These are phyloP conservation scores for Nycticorax nycticorax DNA, from an alignment of 2,113 vertebrate genomes.

Conservation along the genomic window DNA sequence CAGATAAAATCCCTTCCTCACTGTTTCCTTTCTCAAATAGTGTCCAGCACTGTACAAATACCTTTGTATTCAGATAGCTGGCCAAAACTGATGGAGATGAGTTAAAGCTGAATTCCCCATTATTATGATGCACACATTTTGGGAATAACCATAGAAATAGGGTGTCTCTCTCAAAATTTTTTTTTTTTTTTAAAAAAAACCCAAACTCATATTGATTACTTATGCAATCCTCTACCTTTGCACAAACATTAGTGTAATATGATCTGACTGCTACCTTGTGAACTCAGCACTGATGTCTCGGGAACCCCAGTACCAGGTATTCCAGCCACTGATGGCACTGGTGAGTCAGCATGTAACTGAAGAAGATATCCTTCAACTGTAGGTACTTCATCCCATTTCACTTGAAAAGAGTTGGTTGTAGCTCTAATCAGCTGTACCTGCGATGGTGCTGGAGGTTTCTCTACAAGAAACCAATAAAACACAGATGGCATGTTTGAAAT, in stretches of 20 bases:
- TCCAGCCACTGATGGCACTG: slow-evolving; percentile 38
- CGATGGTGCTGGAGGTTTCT: slow-evolving; percentile 85
- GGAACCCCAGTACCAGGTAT: slow-evolving; percentile 32
- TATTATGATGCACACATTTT: not conserved
- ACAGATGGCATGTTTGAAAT: not conserved
- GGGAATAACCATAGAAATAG: not conserved
- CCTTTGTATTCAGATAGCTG: not conserved
- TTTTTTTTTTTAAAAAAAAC: not conserved
- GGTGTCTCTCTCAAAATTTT: not conserved
- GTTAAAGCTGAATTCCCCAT: not conserved
- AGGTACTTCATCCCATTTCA: slow-evolving; percentile 94
- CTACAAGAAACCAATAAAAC: slow-evolving; percentile 71
- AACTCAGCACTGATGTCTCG: slow-evolving; percentile 56
- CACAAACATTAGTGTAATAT: not conserved
- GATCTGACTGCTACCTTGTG: slow-evolving; percentile 65
- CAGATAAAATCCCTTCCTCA: not conserved
- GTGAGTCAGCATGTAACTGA: slow-evolving; percentile 83
- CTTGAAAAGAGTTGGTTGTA: slow-evolving; percentile 91
- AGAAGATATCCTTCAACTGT: slow-evolving; percentile 92
- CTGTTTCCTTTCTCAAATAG: not conserved
- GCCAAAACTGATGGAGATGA: not conserved
- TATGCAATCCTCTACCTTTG: not conserved
- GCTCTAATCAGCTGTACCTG: slow-evolving; percentile 91
- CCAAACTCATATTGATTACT: not conserved
- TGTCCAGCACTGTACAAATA: not conserved